Evolutionary conservation across 2,888 invertebrate genomes (phyloP).

Genomic region (Mimachlamys varia): DNA sequence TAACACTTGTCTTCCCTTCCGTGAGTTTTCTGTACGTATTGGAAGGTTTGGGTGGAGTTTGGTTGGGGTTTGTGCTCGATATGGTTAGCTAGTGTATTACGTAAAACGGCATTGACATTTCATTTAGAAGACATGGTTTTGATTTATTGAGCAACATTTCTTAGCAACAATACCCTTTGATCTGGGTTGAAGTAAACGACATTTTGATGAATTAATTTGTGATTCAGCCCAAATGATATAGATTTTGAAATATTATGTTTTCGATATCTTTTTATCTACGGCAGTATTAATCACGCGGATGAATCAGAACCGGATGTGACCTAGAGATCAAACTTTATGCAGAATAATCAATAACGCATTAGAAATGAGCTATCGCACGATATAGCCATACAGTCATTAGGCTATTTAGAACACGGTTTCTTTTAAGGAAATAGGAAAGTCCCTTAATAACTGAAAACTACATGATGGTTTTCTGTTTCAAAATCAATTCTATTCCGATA

Average conservation of each 20-base stretch:
- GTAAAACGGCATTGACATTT: not conserved
- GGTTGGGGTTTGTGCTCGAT: too few species aligned
- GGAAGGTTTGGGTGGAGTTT: too few species aligned
- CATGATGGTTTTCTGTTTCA: too few species aligned
- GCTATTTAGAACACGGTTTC: not conserved
- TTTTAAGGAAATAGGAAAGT: too few species aligned
- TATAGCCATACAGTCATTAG: not conserved
- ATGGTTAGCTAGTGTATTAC: not conserved
- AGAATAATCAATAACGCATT: not conserved
- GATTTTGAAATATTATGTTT: not conserved
- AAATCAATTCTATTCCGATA: too few species aligned
- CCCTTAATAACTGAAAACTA: too few species aligned
- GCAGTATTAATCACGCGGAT: not conserved
- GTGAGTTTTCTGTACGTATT: too few species aligned
- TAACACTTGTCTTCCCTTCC: too few species aligned
- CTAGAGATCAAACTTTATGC: not conserved
- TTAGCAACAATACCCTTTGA: not conserved
- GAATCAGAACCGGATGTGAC: not conserved
- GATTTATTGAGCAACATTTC: not conserved
- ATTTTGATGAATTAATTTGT: slow-evolving; percentile 1
- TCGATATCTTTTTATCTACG: not conserved
- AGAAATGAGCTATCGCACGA: not conserved
- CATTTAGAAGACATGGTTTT: not conserved
- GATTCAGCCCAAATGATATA: not conserved
- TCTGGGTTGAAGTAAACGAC: not conserved